Percentiles rank a stretch among this genome's conserved stretches.
Conservation (phyloP, 2,797 vertebrate genomes). For the Loris lydekkerianus region DNA sequence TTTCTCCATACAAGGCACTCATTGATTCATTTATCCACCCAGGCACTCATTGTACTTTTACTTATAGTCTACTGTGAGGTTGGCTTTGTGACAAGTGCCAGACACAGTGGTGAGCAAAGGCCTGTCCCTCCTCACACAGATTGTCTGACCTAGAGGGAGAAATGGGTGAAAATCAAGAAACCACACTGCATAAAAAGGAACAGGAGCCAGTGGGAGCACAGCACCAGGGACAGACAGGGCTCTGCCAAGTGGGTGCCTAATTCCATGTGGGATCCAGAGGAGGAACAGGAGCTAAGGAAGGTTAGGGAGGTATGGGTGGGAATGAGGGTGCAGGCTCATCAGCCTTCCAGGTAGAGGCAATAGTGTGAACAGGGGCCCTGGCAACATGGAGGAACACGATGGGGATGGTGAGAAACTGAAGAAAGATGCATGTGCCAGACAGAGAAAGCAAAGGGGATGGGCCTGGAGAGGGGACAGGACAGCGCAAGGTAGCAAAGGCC, state of each 20-base stretch:
- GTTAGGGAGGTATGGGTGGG: not conserved
- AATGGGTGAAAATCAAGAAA: constrained; percentile 6
- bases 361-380: not conserved
- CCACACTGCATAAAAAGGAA: not conserved
- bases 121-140: not conserved
- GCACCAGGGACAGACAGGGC: not conserved
- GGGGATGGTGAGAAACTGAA: not conserved
- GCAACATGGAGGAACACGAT: not conserved
- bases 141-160: not conserved
- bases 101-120: not conserved
- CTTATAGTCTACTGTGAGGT: not conserved
- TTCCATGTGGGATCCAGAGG: not conserved
- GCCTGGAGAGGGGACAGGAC: not conserved
- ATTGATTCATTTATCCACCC: not conserved
- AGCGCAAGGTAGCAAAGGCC: not conserved
- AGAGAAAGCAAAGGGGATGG: not conserved
- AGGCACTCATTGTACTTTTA: not conserved
- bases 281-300: not conserved
- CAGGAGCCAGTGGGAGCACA: not conserved
- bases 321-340: not conserved
- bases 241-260: not conserved
- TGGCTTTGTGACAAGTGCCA: not conserved
- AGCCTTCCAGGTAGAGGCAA: not conserved
- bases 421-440: not conserved
- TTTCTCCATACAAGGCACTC: not conserved